Percentiles rank a stretch among this genome's conserved stretches.
Evolutionary conservation across 2,888 invertebrate genomes (phyloP).

Genomic region (Dryomyza anilis): DNA sequence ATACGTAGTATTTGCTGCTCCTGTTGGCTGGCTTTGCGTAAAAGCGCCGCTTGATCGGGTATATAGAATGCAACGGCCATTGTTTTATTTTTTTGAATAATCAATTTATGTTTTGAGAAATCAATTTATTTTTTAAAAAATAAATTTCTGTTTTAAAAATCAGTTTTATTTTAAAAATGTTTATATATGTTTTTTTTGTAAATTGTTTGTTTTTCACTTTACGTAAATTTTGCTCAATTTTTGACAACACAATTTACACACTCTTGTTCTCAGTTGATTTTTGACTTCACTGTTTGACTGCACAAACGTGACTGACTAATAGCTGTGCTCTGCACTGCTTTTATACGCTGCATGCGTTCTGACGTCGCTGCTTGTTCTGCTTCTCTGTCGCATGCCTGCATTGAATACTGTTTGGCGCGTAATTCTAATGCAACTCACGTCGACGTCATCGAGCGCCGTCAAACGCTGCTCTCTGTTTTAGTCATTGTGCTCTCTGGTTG

Average conservation of each 20-base stretch:
- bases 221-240: too few species aligned
- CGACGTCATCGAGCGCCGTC: neutral
- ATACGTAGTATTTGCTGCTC: slow-evolving; percentile 50
- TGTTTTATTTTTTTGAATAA: slow-evolving; percentile 13
- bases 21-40: slow-evolving; percentile 52
- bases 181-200: slow-evolving; percentile 17
- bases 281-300: slow-evolving; percentile 30
- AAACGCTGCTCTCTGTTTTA: neutral
- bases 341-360: slow-evolving; percentile 30
- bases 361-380: neutral
- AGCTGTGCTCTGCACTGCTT: slow-evolving; percentile 30
- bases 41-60: slow-evolving; percentile 52
- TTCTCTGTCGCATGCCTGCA: neutral
- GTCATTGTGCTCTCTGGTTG: neutral
- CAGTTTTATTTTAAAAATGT: slow-evolving; percentile 32
- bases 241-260: slow-evolving; percentile 4
- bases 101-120: slow-evolving; percentile 5
- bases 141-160: slow-evolving; percentile 8
- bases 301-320: slow-evolving; percentile 36
- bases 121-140: slow-evolving; percentile 32
- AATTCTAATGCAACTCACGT: slow-evolving; percentile 10
- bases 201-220: too few species aligned
- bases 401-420: slow-evolving; percentile 8
- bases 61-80: slow-evolving; percentile 58
- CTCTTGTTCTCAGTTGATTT: neutral